Base-by-base conservation (phyloP, 2,888 invertebrate genomes). In the Dorcus hopei region DNA sequence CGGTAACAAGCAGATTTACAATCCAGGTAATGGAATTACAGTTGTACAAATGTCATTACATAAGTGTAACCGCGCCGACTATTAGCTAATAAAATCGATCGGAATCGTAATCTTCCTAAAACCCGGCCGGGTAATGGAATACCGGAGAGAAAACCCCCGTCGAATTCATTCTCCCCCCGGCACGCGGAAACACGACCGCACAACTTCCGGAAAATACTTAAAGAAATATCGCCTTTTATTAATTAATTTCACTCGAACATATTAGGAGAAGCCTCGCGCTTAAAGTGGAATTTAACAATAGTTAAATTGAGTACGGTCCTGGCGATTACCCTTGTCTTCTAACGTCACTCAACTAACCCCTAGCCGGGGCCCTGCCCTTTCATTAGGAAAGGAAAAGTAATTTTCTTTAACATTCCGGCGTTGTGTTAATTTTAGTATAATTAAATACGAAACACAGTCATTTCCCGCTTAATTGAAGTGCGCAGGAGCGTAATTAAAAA, bases 41-140 rank as follows among this genome's bases (percentile, higher is more conserved):
- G 73, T 71, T 74, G 74, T 75, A 75, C 74, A 72, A 76, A 76
- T 75, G 75, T 75, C 75, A 76, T 76, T 76, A 76, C 76, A 75
- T 74, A 75, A 76, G 74, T 76, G 75, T 76, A 75, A 75, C 75
- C 75, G 73, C 73, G 73, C 74, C 71, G 73, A 72, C 76, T 76
- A 76, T 77, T 76, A 76, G 75, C 76, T 76, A 76, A 76, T 76
- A 76, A 75, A 77, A 77, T 76, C 76, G 76, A 77, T 76, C 71
- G 69, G 65, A 67, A 68, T 65, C 65, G 71, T 74, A 74, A 75
- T 75, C 74, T 74, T 71, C 72, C 72, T 73, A 74, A 75, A 74
- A 72, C 69, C 70, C 70, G 61, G 61, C 61, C 65, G 65, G 64
- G 69, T 65, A 63, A 65, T 65, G 71, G 71, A 72, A 71, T 69